Conservation (phyloP, 2,888 invertebrate species). For the Teinopalpus imperialis region DNA sequence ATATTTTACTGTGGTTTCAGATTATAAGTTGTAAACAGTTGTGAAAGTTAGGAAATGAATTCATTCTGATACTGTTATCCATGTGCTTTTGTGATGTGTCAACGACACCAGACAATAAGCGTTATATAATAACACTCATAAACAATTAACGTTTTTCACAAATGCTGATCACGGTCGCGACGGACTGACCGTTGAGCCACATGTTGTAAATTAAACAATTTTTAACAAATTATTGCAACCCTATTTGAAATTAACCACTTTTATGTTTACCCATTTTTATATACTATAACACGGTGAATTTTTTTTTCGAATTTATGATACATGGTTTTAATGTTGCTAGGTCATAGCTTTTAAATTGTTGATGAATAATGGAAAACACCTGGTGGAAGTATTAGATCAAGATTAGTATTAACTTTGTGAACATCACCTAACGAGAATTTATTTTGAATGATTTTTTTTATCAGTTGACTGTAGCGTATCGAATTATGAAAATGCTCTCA, state of each 20-base stretch:
- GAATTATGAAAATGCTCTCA: constrained; percentile 30
- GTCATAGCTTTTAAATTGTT: constrained; percentile 1
- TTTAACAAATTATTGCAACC: constrained; percentile 8
- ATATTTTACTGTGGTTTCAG: no score
- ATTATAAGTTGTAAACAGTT: no score
- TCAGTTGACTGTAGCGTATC: constrained; percentile 39
- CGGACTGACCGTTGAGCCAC: no score
- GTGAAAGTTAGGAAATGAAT: no score
- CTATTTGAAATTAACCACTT: constrained; percentile 17
- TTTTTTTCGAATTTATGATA: constrained; percentile 18
- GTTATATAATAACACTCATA: no score
- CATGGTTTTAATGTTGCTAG: background rate
- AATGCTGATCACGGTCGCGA: no score
- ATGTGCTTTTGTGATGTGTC: no score
- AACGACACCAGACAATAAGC: no score
- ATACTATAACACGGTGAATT: constrained; percentile 23
- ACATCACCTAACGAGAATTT: constrained; percentile 32
- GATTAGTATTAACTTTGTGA: constrained; percentile 6
- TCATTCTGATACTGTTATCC: no score
- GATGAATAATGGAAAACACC: background rate
- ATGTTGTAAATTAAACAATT: no score
- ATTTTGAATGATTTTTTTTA: constrained; percentile 47
- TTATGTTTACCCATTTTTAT: constrained; percentile 17
- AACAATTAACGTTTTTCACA: no score
- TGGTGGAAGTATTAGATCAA: background rate